These are phyloP conservation scores for Coelopa pilipes DNA, from an alignment of 2,888 invertebrate genomes.

Conservation along the genomic window DNA sequence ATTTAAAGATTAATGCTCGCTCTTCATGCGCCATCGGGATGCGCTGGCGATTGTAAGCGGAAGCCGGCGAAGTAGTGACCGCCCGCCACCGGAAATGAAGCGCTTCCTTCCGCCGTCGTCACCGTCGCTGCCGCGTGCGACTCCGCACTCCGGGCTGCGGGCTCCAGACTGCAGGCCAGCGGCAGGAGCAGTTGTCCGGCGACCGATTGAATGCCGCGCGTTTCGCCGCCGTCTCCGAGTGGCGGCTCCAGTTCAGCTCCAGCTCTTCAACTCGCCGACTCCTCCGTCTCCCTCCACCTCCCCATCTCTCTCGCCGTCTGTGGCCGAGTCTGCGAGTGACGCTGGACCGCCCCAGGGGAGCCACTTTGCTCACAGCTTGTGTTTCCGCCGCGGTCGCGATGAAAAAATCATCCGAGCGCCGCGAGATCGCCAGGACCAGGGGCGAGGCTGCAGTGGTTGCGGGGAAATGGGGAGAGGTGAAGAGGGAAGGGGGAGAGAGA, in stretches of 20 bases:
- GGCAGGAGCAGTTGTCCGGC: conserved; percentile 2
- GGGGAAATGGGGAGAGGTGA: no score
- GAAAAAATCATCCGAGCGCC: conserved; percentile 21
- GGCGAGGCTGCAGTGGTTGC: no score
- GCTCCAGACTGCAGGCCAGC: neutral
- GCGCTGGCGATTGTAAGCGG: conserved; percentile 24
- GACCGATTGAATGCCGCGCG: neutral
- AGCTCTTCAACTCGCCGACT: neutral
- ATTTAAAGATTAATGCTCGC: conserved; percentile 31
- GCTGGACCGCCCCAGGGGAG: conserved; percentile 15
- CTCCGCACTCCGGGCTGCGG: no score
- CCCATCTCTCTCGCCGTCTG: neutral
- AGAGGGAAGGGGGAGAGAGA: neutral
- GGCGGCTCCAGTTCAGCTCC: neutral
- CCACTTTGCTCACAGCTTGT: conserved; percentile 41
- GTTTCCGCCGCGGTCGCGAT: conserved; percentile 32
- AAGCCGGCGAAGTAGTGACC: conserved; percentile 31
- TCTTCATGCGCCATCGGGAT: conserved; percentile 23
- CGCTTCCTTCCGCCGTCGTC: conserved; percentile 47
- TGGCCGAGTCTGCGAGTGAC: neutral
- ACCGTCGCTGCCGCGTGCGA: neutral
- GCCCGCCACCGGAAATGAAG: conserved; percentile 49
- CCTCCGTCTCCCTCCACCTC: neutral
- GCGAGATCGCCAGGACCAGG: neutral
- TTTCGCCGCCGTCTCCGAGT: no score